Base-by-base conservation (phyloP, 2,797 vertebrate genomes). In the Tolypeutes matacus region DNA sequence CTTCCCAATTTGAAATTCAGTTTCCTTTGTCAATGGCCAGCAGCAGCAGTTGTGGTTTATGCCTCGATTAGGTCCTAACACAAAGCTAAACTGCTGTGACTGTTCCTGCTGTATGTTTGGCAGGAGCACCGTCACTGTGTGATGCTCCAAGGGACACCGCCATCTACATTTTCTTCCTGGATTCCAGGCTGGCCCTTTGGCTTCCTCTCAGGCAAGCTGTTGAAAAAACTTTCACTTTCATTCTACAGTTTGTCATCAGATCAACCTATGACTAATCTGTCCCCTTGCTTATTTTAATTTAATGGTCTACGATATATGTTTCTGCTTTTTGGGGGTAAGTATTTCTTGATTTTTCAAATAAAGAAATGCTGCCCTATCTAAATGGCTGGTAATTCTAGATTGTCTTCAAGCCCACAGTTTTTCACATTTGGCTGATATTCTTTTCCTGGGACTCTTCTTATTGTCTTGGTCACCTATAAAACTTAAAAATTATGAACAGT, bases 51-150 rank as follows among this genome's bases (percentile, higher is more conserved):
- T 95, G 87, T 67, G 65, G 60, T 53, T 96, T 90, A 82, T 80
- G 95, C 75, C 42, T 91, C 27, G 31, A 67, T 93, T 86, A 67
- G 49, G 46, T 73, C 21, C 96, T 97, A 78, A 85, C 95, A 75
- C 87, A 83, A 25, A 95, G 87, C 23, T 88, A 92, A 93, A 56
- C 64, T 67, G 9, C 53, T 96, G 80, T 86, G 62, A 75, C 58
- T 34, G 29, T 21, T 89, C 78, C 91, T 78, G 91, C 82, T 87
- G 88, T 60, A 83, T 18, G 34, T 73, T 96, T 93, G 92, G 87
- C 92, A 92, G 56, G 39, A 13, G 9, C 17, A 17, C 53, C n/a
- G 62, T 46, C 64, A 29, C 64, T 42, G 3, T 42, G 42, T 17
- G 1, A n/a, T 7, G 14, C 62, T 90, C 75, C 72, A 67, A 65